Conservation (phyloP, 1,140 invertebrate species). For the Apis laboriosa region DNA sequence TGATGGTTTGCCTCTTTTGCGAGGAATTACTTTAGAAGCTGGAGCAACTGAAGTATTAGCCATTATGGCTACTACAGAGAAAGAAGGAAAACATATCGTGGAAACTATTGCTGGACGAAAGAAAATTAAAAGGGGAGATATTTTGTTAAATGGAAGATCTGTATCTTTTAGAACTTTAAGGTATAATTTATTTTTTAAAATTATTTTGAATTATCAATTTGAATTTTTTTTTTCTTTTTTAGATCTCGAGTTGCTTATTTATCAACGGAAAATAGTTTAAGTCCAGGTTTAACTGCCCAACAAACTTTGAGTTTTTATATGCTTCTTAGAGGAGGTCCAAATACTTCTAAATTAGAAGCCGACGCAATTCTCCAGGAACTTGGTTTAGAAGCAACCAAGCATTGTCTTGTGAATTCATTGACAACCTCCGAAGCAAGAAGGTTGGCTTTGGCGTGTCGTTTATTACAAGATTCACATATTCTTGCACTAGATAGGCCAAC, state of each 20-base stretch:
- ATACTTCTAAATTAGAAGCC: constrained; percentile 74
- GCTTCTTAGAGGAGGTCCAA: constrained; percentile 83
- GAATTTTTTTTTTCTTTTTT: neutral
- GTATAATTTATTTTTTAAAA: constrained; percentile 57
- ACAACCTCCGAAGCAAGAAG: constrained; percentile 93
- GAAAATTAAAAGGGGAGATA: constrained; percentile 87
- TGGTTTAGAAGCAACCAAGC: constrained; percentile 89
- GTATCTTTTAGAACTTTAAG: constrained; percentile 87
- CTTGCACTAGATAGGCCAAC: constrained; percentile 94
- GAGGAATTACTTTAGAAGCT: constrained; percentile 90
- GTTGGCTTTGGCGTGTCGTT: constrained; percentile 92
- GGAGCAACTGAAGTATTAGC: constrained; percentile 94
- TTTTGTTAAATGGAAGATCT: constrained; percentile 92
- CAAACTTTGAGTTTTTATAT: constrained; percentile 92
- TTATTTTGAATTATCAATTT: neutral
- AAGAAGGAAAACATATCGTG: constrained; percentile 83
- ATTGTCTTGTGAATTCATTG: constrained; percentile 86
- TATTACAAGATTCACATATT: constrained; percentile 91
- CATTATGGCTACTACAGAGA: constrained; percentile 89
- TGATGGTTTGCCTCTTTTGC: constrained; percentile 81
- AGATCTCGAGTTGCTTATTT: constrained; percentile 77
- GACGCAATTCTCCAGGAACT: constrained; percentile 88
- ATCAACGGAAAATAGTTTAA: constrained; percentile 79
- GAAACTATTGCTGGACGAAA: constrained; percentile 89
- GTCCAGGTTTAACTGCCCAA: constrained; percentile 89